Percentiles rank a stretch among this genome's conserved stretches.
Conservation (phyloP, 2,797 vertebrate species). For the Sarcophilus harrisii region DNA sequence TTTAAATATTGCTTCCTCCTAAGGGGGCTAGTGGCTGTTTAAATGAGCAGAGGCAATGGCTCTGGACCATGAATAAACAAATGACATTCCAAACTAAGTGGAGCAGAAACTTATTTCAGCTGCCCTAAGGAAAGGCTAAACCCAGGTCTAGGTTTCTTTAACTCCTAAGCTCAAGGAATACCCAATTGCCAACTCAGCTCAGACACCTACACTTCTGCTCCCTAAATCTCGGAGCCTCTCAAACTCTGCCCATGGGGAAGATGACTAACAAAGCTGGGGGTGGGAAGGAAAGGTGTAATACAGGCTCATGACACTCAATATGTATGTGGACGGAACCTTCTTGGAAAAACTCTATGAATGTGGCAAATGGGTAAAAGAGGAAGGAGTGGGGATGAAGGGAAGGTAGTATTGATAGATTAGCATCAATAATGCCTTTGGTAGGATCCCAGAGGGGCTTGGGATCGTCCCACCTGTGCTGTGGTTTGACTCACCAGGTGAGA, state of each 20-base stretch:
- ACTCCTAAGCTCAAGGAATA: background rate
- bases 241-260: constrained; percentile 67
- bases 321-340: constrained; percentile 67
- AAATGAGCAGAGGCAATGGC: constrained; percentile 19
- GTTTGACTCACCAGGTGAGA: constrained; percentile 92
- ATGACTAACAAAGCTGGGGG: constrained; percentile 63
- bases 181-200: constrained; percentile 51
- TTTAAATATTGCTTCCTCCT: background rate
- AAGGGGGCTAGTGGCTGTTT: constrained; percentile 4
- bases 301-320: constrained; percentile 70
- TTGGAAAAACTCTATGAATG: constrained; percentile 78
- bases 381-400: constrained; percentile 57
- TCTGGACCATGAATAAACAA: constrained; percentile 14
- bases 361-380: constrained; percentile 76
- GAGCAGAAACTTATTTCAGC: background rate
- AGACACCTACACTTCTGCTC: constrained; percentile 46
- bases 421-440: constrained; percentile 93
- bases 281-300: constrained; percentile 62
- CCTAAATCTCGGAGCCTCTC: constrained; percentile 52
- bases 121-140: constrained; percentile 46
- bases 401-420: constrained; percentile 26
- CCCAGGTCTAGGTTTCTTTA: background rate
- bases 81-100: constrained; percentile 2
- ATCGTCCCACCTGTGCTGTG: constrained; percentile 82
- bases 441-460: constrained; percentile 89